phyloP scores from a whole-genome alignment of 2,113 vertebrate species.

The Tachysurus vachellii region DNA sequence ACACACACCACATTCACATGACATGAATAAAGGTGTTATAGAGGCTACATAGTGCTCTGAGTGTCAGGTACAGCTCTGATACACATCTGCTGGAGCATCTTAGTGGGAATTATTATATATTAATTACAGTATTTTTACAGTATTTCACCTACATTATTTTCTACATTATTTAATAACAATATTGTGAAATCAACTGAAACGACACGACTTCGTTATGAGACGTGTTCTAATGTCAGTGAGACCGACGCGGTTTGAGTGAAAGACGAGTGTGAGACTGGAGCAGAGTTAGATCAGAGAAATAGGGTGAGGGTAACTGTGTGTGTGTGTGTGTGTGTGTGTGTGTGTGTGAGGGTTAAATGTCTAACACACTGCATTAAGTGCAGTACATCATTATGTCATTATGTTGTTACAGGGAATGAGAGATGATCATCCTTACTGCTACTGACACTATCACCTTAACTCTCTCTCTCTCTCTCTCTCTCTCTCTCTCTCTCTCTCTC shows the following conservation, averaged over 20 bases:
- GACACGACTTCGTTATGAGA: background rate
- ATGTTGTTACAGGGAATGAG: conserved; percentile 10
- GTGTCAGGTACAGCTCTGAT: too few species aligned
- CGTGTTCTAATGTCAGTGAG: background rate
- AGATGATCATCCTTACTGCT: background rate
- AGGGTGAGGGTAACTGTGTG: conserved; percentile 1
- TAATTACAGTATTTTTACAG: too few species aligned
- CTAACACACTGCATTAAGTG: background rate
- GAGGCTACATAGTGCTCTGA: background rate
- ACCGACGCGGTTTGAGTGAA: background rate
- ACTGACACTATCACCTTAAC: background rate
- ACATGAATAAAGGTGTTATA: background rate
- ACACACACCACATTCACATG: background rate
- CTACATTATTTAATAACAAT: background rate
- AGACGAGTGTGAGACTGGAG: background rate
- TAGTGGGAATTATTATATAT: too few species aligned
- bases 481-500: background rate
- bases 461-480: background rate
- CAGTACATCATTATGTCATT: background rate
- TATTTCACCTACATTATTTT: too few species aligned
- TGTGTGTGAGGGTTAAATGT: conserved; percentile 9
- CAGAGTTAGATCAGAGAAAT: background rate
- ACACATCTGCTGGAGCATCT: background rate
- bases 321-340: conserved; percentile 10
- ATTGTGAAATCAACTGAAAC: background rate